These are phyloP conservation scores for Danio albolineatus DNA, from an alignment of 2,797 vertebrate genomes.

Conservation along the genomic window DNA sequence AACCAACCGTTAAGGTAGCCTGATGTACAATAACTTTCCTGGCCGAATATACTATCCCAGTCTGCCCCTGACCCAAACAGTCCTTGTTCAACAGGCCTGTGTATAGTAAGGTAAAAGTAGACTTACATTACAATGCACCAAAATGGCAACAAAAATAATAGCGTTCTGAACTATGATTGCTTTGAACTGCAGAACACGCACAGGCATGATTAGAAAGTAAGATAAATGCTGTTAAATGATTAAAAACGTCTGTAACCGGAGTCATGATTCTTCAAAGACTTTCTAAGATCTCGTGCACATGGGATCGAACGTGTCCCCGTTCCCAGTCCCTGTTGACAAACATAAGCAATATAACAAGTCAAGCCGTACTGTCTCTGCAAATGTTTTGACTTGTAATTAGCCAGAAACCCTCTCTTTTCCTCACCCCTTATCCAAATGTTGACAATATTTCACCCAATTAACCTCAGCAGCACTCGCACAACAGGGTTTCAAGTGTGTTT, in stretches of 20 bases:
- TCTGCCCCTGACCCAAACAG: no score
- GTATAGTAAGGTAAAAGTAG: no score
- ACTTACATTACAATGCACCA: no score
- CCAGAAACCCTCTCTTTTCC: constrained; percentile 44
- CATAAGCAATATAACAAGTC: constrained; percentile 60
- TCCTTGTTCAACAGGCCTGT: no score
- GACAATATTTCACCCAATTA: constrained; percentile 56
- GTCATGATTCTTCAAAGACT: constrained; percentile 10
- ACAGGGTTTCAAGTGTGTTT: constrained; percentile 36
- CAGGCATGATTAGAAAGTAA: constrained; percentile 24
- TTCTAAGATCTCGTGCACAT: background rate
- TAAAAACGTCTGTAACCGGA: constrained; percentile 9
- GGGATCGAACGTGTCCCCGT: constrained; percentile 23
- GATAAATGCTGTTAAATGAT: constrained; percentile 13
- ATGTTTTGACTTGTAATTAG: constrained; percentile 64
- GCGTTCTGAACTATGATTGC: background rate
- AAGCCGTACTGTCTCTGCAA: constrained; percentile 52
- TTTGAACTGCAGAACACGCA: constrained; percentile 10
- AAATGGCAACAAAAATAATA: background rate
- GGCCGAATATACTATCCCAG: no score
- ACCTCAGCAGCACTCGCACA: constrained; percentile 32
- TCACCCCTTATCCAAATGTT: constrained; percentile 41
- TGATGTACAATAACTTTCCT: no score
- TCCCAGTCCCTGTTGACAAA: constrained; percentile 52
- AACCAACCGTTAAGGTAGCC: no score